Evolutionary conservation across 2,888 invertebrate species (phyloP).

Genomic region (Drosophila kuntzei): DNA sequence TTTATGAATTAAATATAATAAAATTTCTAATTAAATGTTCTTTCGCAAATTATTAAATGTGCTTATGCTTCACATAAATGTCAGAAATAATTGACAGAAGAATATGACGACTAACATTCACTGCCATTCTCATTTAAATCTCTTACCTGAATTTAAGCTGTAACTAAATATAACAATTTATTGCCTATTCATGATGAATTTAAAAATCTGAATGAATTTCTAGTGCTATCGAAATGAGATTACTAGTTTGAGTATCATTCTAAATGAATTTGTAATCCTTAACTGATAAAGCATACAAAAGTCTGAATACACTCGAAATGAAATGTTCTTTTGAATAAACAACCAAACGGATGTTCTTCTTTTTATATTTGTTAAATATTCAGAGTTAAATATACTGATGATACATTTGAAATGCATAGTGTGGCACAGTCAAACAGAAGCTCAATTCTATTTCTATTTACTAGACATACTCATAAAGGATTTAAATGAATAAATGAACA

Average conservation of each 20-base stretch:
- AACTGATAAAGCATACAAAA: not conserved
- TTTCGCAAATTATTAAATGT: no score
- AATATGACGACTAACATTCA: no score
- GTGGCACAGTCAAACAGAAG: not conserved
- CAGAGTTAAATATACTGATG: not conserved
- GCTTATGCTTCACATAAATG: no score
- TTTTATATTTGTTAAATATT: constrained; percentile 1
- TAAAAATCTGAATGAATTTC: not conserved
- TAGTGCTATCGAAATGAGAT: not conserved
- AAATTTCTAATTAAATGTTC: not conserved
- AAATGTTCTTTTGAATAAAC: not conserved
- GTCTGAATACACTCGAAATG: not conserved
- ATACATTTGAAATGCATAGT: not conserved
- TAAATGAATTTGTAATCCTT: not conserved
- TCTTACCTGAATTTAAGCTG: not conserved
- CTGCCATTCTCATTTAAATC: not conserved
- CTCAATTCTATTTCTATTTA: constrained; percentile 12
- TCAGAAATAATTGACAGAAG: no score
- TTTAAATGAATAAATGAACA: constrained; percentile 16
- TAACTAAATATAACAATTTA: not conserved
- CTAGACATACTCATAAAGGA: constrained; percentile 8
- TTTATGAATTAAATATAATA: not conserved
- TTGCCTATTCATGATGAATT: not conserved
- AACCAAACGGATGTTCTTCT: not conserved
- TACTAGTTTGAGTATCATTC: not conserved